Evolutionary conservation across 2,797 vertebrate species (phyloP).

Genomic region (Perodicticus potto): DNA sequence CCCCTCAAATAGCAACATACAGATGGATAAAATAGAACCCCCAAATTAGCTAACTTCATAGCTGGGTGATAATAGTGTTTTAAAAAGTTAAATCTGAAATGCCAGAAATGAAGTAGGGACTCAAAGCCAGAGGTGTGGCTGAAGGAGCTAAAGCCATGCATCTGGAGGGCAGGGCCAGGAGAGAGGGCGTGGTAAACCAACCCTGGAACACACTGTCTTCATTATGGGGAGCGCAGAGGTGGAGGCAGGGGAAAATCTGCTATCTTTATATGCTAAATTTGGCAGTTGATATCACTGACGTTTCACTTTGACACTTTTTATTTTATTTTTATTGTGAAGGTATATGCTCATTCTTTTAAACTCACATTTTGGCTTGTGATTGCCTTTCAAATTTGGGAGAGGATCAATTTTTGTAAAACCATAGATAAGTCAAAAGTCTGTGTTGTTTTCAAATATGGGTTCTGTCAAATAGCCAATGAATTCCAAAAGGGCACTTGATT

Average conservation of each 20-base stretch:
- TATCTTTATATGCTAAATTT: too few species aligned
- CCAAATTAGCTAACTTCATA: background rate
- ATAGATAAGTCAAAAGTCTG: too few species aligned
- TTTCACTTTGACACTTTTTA: too few species aligned
- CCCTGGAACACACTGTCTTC: background rate
- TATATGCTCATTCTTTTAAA: too few species aligned
- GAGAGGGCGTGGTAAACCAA: background rate
- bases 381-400: too few species aligned
- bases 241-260: too few species aligned
- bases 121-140: background rate
- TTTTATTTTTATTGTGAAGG: too few species aligned
- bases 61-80: background rate
- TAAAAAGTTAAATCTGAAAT: background rate
- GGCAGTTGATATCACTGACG: too few species aligned
- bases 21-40: background rate
- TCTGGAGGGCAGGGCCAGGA: background rate
- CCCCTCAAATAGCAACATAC: background rate
- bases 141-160: background rate
- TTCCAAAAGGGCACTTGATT: background rate
- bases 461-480: background rate
- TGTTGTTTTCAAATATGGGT: too few species aligned
- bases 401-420: too few species aligned
- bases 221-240: background rate
- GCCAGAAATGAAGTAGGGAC: constrained; percentile 18
- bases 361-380: too few species aligned